phyloP scores from a whole-genome alignment of 2,113 vertebrate genomes.

The Tenrec ecaudatus region DNA sequence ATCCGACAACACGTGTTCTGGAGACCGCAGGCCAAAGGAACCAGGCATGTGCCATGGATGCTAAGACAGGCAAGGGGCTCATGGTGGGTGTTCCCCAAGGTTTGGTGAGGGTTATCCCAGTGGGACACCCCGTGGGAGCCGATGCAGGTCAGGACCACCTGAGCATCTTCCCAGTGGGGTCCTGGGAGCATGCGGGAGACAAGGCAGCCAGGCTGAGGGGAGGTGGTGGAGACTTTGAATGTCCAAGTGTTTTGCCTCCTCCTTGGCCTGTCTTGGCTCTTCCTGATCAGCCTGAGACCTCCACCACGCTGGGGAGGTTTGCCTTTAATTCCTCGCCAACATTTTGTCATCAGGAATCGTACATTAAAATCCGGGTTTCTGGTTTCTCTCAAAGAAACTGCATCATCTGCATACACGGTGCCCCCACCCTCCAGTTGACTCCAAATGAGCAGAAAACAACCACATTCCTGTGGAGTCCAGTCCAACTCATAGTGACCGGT shows the following conservation, averaged over 20 bases:
- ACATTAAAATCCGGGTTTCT: neutral
- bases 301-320: neutral
- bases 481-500: no score
- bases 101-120: no score
- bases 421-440: neutral
- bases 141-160: rapidly evolving
- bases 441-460: no score
- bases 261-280: no score
- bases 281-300: no score
- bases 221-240: neutral
- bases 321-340: neutral
- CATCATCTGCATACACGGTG: neutral
- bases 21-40: no score
- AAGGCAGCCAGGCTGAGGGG: neutral
- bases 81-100: neutral
- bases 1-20: no score
- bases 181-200: neutral
- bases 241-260: no score
- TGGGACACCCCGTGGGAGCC: neutral
- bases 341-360: neutral
- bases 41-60: no score
- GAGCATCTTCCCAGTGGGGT: neutral
- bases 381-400: neutral
- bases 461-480: no score
- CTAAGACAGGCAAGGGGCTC: neutral